Base-by-base conservation (phyloP, 1,140 invertebrate species). In the Armadillidium nasatum region DNA sequence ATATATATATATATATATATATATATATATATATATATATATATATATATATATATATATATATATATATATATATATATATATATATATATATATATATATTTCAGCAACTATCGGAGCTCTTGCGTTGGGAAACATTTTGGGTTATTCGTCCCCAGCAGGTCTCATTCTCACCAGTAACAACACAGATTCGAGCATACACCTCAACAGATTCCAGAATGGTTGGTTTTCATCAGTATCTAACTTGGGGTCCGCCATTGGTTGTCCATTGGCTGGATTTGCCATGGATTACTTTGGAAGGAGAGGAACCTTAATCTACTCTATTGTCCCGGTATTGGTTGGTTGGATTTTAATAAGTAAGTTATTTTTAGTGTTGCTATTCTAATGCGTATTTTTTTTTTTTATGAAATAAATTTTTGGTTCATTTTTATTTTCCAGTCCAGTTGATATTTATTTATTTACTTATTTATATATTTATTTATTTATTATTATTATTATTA, bases 281-380 rank as follows among this genome's bases (percentile, higher is more conserved):
- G 84, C 91, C 46, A 77, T 80, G 44, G 76, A 77, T 72, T 21
- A 43, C 9, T 13, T 93, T 76, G 94, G 94, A 22, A 85, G 94
- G 45, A 93, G 91, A 82, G 85, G 85, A 60, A 89, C 92, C 0
- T 91, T 95, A 87, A 81, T 94, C 15, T 80, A 89, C 0, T 86
- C 92, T 0, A 87, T 89, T 0, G 10, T 92, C 10, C 92, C 92
- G 0, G 93, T 92, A 83, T 87, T 89, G 0, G 60, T 90, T 23
- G 93, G 93, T 33, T 95, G 93, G 92, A 81, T 88, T 0, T 81
- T 92, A 0, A 89, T 95, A n/a, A 89, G 79, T 80, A 21, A 74
- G 79, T n/a, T 33, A 33, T 33, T 3, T 33, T 33, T 33, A 33
- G 33, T 33, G 33, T 33, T 33, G 33, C 33, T 33, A 6, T 33